These are phyloP conservation scores for Gastracanthus pulcherrimus DNA, from an alignment of 2,888 invertebrate genomes.

Conservation along the genomic window DNA sequence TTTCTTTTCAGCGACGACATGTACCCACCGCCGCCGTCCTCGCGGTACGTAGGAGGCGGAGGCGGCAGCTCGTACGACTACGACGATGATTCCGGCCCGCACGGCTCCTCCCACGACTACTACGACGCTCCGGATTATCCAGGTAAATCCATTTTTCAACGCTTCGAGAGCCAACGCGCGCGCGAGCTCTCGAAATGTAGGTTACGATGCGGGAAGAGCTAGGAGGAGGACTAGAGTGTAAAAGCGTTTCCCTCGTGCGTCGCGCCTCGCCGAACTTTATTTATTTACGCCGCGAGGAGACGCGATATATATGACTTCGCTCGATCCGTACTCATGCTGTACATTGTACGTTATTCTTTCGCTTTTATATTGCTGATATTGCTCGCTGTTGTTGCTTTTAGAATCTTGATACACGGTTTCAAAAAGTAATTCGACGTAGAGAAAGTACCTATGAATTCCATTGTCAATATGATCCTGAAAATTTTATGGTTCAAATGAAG, in stretches of 20 bases:
- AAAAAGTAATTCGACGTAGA: too few relatives aligned
- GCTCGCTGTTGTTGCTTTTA: too few relatives aligned
- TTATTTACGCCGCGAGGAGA: background rate
- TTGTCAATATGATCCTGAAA: too few relatives aligned
- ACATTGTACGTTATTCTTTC: background rate
- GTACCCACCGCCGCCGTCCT: slow-evolving; percentile 66
- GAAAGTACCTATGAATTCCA: too few relatives aligned
- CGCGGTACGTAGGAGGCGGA: slow-evolving; percentile 68
- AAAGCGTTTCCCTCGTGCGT: slow-evolving; percentile 36
- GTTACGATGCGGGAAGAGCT: slow-evolving; percentile 50
- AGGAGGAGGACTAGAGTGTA: slow-evolving; percentile 39
- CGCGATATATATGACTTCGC: background rate
- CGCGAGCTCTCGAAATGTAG: slow-evolving; percentile 7
- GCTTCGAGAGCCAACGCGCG: background rate
- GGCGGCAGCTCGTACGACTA: slow-evolving; percentile 70
- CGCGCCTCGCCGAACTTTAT: background rate
- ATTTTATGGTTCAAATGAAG: too few relatives aligned
- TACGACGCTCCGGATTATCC: slow-evolving; percentile 77
- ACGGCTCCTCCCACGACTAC: slow-evolving; percentile 76
- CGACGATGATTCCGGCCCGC: slow-evolving; percentile 72
- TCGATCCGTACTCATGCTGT: background rate
- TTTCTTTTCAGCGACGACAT: slow-evolving; percentile 66
- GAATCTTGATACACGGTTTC: too few relatives aligned
- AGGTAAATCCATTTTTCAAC: slow-evolving; percentile 56
- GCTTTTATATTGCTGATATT: background rate